Base-by-base conservation (phyloP, 2,113 vertebrate species). In the Pelusios castaneus region DNA sequence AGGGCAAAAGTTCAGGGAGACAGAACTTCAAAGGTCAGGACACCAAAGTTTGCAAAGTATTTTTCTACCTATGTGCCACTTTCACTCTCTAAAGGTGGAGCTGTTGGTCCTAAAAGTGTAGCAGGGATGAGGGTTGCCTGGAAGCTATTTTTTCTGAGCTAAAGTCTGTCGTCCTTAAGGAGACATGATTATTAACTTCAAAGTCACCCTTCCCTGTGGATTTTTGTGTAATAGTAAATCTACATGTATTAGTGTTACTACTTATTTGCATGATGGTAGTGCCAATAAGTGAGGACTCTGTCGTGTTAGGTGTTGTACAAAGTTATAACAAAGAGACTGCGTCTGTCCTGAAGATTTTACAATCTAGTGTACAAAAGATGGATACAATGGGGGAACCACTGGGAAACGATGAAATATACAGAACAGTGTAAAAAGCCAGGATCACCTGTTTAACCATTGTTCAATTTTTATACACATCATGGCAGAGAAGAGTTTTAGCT, bases 51-150 rank as follows among this genome's bases (percentile, higher is more conserved):
- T 58, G 34, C 47, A 56, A 0, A 19, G 34, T 22, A 10, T 41
- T 73, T n/a, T 22, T 86, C 80, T 79, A 0, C 1, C 58, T 27
- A 11, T 1, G 29, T 82, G 27, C 5, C 49, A 24, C 5, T 51
- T 82, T 85, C 67, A 22, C 43, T 60, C n/a, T 56, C 56, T 70
- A 73, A 16, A 58, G 3, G 7, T 55, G 60, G 55, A 82, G 47
- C 10, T 10, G 1, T 51, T 85, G 86, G 22, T 79, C 12, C 0
- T 1, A 73, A 3, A 0, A 1, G n/a, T 60, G 73, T 73, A 29
- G 56, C 43, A 24, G 58, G 73, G 31, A 10, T 14, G 9, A 27
- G 82, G 22, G 5, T 76, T 58, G n/a, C 9, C n/a, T 9, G 8
- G 34, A 70, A 17, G 63, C 14, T 17, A n/a, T 70, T 78, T 5